phyloP scores from a whole-genome alignment of 1,140 invertebrate species.

The Mylabris phalerata region DNA sequence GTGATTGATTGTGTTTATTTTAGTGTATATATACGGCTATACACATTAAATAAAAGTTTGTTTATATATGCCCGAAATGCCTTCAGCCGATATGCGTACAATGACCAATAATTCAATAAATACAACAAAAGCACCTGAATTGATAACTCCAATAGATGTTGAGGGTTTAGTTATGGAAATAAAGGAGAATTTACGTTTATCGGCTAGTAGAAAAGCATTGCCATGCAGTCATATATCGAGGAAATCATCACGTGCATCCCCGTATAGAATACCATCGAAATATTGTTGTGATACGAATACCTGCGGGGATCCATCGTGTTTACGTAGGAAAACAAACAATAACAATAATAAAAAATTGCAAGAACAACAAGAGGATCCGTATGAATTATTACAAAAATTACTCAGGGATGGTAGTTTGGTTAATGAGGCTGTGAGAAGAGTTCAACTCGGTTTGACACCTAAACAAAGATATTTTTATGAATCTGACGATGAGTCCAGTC shows the following conservation, averaged over 20 bases:
- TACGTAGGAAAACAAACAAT: conserved; percentile 22
- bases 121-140: conserved; percentile 25
- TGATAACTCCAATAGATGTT: conserved; percentile 42
- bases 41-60: not conserved
- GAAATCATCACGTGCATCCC: conserved; percentile 49
- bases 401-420: conserved; percentile 60
- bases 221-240: conserved; percentile 36
- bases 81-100: conserved; percentile 37
- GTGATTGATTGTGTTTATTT: conserved; percentile 1
- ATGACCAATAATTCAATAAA: conserved; percentile 19
- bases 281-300: conserved; percentile 40
- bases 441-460: conserved; percentile 48
- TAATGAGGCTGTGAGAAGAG: conserved; percentile 61
- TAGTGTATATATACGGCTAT: not conserved
- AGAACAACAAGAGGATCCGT: conserved; percentile 51
- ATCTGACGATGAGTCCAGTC: conserved; percentile 44
- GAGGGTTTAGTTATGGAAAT: conserved; percentile 63
- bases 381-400: conserved; percentile 58
- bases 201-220: conserved; percentile 39
- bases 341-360: conserved; percentile 28
- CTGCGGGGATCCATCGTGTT: conserved; percentile 41
- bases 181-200: conserved; percentile 59
- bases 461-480: conserved; percentile 48
- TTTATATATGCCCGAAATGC: conserved; percentile 30
- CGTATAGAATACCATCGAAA: conserved; percentile 50